Conservation (phyloP, 2,113 vertebrate species). For the Saimiri boliviensis region DNA sequence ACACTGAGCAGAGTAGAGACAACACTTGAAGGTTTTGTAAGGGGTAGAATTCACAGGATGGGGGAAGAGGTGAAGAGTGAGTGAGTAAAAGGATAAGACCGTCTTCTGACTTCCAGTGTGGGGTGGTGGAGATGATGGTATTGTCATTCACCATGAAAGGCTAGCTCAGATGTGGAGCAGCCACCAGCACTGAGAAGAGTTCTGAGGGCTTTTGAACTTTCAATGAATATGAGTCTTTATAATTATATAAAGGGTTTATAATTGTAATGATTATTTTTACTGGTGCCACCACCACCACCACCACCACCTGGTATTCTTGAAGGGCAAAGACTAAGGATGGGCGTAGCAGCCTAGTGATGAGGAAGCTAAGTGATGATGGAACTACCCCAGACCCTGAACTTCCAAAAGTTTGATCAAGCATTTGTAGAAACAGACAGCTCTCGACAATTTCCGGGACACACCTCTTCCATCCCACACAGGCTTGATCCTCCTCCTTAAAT, state of each 20-base stretch:
- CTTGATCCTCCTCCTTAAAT: not conserved
- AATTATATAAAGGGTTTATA: not conserved
- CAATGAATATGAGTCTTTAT: not conserved
- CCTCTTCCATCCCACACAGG: not conserved
- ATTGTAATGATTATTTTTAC: not conserved
- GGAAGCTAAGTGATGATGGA: not conserved
- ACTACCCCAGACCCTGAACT: not conserved
- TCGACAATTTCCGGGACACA: not conserved
- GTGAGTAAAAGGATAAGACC: not conserved
- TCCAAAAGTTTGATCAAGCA: not conserved
- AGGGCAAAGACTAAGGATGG: not conserved
- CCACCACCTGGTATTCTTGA: not conserved
- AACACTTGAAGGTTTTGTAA: not conserved
- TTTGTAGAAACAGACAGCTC: not conserved
- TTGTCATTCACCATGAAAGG: not conserved
- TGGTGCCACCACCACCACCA: rapidly evolving
- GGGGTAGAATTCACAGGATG: not conserved
- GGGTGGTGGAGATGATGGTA: not conserved
- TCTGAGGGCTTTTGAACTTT: not conserved
- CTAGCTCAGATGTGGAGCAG: not conserved
- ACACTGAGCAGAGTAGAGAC: not conserved
- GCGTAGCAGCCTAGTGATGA: not conserved
- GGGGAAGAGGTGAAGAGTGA: not conserved
- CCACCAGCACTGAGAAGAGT: not conserved
- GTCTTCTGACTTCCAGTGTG: not conserved